These are phyloP conservation scores for Thaumatotibia leucotreta DNA, from an alignment of 1,140 invertebrate genomes.

Conservation along the genomic window DNA sequence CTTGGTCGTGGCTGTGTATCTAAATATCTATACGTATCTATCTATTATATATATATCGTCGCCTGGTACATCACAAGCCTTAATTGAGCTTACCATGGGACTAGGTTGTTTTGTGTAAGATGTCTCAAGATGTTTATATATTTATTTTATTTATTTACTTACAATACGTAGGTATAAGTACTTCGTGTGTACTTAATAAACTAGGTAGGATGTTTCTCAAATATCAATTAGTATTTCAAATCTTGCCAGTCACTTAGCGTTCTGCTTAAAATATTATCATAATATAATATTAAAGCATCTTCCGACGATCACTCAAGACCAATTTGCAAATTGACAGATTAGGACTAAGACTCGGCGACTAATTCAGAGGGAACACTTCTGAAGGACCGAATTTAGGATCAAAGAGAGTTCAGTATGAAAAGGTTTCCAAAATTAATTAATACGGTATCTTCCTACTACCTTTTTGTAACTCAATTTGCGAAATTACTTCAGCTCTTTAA, in stretches of 20 bases:
- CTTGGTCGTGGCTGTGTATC: too few relatives aligned
- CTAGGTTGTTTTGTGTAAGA: too few relatives aligned
- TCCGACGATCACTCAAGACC: not conserved
- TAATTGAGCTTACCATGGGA: too few relatives aligned
- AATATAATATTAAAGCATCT: not conserved
- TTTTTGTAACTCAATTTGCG: constrained; percentile 7
- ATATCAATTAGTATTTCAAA: not conserved
- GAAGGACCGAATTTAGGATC: constrained; percentile 18
- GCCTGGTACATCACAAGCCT: too few relatives aligned
- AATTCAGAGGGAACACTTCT: not conserved
- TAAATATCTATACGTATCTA: too few relatives aligned
- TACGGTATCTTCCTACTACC: not conserved
- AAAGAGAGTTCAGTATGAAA: constrained; percentile 24
- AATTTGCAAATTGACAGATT: constrained; percentile 9
- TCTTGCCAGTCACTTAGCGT: not conserved
- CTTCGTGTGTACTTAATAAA: too few relatives aligned
- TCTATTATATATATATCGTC: too few relatives aligned
- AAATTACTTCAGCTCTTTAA: not conserved
- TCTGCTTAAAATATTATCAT: not conserved
- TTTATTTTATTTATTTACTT: too few relatives aligned
- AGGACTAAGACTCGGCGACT: not conserved
- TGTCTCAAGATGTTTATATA: too few relatives aligned
- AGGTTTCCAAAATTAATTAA: constrained; percentile 34
- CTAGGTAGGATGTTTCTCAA: not conserved
- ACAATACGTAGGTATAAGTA: too few relatives aligned